These are phyloP conservation scores for Leptopilina boulardi DNA, from an alignment of 1,140 invertebrate species.

Conservation along the genomic window DNA sequence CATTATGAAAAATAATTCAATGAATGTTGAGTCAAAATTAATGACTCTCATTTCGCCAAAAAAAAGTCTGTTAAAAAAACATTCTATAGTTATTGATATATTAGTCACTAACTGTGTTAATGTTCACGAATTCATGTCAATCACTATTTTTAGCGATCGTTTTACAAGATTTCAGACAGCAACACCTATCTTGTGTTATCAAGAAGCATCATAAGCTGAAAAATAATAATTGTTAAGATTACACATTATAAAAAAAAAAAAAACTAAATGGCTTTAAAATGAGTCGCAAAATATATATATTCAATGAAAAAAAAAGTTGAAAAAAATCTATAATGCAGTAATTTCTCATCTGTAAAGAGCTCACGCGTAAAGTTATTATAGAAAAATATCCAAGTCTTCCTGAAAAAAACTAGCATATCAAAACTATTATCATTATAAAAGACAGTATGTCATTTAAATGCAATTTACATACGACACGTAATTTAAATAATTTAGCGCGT, in stretches of 20 bases:
- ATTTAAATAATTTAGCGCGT: slow-evolving; percentile 28
- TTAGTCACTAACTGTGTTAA: slow-evolving; percentile 23
- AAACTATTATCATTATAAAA: slow-evolving; percentile 25
- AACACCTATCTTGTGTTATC: neutral
- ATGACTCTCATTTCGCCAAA: neutral
- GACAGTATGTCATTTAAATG: neutral
- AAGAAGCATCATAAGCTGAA: slow-evolving; percentile 8
- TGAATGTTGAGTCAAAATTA: neutral
- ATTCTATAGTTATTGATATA: slow-evolving; percentile 22
- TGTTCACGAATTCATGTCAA: slow-evolving; percentile 33
- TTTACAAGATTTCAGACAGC: slow-evolving; percentile 30
- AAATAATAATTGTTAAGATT: slow-evolving; percentile 30
- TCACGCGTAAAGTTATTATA: slow-evolving; percentile 21
- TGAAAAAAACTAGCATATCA: slow-evolving; percentile 32
- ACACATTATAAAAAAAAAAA: neutral
- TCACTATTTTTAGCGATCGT: slow-evolving; percentile 30
- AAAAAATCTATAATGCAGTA: slow-evolving; percentile 19
- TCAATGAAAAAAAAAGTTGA: neutral
- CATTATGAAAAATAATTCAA: no score
- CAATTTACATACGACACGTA: neutral
- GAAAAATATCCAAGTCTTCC: slow-evolving; percentile 27
- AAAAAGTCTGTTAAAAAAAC: slow-evolving; percentile 22
- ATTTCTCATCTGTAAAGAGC: slow-evolving; percentile 31
- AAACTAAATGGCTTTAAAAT: neutral
- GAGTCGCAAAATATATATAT: neutral